Base-by-base conservation (phyloP, 2,113 vertebrate genomes). In the Bungarus multicinctus region DNA sequence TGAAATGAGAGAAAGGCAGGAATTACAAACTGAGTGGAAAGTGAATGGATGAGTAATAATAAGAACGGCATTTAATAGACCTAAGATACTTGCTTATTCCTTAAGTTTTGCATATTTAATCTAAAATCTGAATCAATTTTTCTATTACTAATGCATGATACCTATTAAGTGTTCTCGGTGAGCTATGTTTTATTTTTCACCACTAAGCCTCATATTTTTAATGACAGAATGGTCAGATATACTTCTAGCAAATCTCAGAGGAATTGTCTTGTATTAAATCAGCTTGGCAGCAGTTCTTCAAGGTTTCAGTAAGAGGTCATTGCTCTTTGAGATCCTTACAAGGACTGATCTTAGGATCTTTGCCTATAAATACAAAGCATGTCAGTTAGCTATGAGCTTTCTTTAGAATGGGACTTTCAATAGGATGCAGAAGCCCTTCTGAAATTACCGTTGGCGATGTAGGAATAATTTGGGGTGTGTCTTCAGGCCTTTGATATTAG, bases 121-220 rank as follows among this genome's bases (percentile, higher is more conserved):
- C 52, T 3, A 34, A 60, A 64, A 87, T 23, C 45, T 58, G 55
- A 87, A 45, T 87, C 91, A 60, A 50, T 87, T 45, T 34, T 20
- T 30, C 53, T 54, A 54, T 45, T 87, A 52, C 55, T 57, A 86
- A 91, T 55, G 30, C 20, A 85, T 25, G 55, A 27, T 85, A 91
- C 30, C 90, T 85, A 11, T 60, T 10, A 27, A 85, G 20, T n/a
- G 5, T 25, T 92, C 18, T n/a, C 34, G 9, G 11, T 52, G 45
- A 88, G 10, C 43, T 64, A 52, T 47, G 52, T 22, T 47, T 52
- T 88, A n/a, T 50, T 92, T 92, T 64, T 11, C n/a, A 5, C 30
- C 52, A 88, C 30, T 16, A 92, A 92, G 23, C 57, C 64, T 57
- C 45, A 52, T 69, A 64, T 87, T 87, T 92, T 92, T 64, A 92